These are phyloP conservation scores for Gastrophysa polygoni DNA, from an alignment of 2,888 invertebrate species.

Conservation along the genomic window DNA sequence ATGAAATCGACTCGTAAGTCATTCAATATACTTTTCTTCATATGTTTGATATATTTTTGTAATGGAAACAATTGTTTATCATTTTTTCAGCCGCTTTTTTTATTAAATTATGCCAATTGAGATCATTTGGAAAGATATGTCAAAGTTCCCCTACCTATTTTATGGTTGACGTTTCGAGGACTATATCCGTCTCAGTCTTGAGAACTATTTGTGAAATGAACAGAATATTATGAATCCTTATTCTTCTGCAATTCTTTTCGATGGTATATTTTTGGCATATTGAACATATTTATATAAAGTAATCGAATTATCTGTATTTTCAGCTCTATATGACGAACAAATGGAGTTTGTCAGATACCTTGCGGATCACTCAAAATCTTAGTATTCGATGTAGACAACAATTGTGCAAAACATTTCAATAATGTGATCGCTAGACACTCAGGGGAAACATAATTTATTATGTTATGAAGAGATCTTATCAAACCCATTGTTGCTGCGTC, in stretches of 20 bases:
- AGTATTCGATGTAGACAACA: slow-evolving; percentile 6
- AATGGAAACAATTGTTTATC: neutral
- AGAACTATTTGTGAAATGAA: neutral
- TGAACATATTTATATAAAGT: neutral
- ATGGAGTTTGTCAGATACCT: slow-evolving; percentile 7
- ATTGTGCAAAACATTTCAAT: slow-evolving; percentile 7
- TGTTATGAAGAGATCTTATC: slow-evolving; percentile 7
- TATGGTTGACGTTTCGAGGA: no score
- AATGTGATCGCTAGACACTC: slow-evolving; percentile 3
- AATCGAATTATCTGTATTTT: neutral
- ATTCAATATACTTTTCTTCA: neutral
- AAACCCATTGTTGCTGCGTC: slow-evolving; percentile 14
- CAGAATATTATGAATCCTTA: neutral
- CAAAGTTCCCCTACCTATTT: no score
- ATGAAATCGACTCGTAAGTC: slow-evolving; percentile 13
- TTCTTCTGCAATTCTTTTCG: neutral
- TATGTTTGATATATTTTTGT: neutral
- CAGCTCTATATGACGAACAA: slow-evolving; percentile 12
- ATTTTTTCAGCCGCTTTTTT: neutral
- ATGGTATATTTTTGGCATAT: neutral
- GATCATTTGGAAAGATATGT: neutral
- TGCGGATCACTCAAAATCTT: slow-evolving; percentile 2
- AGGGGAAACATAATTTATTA: slow-evolving; percentile 6
- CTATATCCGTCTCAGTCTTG: neutral
- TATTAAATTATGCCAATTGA: neutral